Conservation (phyloP, 2,797 vertebrate species). For the Mastacembelus armatus region DNA sequence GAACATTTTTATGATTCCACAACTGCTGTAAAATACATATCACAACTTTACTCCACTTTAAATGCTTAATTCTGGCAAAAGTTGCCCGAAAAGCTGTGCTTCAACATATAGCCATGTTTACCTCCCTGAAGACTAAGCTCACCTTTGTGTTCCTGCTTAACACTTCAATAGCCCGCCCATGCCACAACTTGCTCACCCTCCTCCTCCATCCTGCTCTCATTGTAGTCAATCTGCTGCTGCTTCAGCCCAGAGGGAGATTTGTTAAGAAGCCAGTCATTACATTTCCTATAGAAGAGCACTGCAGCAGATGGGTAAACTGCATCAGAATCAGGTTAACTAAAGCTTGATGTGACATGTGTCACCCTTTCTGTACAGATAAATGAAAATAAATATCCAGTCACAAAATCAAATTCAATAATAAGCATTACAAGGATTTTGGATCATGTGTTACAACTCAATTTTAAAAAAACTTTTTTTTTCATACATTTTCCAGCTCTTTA, state of each 20-base stretch:
- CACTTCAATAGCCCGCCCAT: conserved; percentile 56
- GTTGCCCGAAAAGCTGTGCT: conserved; percentile 2
- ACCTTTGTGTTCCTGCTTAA: conserved; percentile 60
- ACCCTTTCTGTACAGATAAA: conserved; percentile 27
- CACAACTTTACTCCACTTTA: not conserved
- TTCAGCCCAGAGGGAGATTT: conserved; percentile 61
- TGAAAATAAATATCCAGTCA: no score
- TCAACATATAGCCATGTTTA: conserved; percentile 18
- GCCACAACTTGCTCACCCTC: conserved; percentile 41
- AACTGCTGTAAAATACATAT: not conserved
- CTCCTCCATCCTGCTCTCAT: conserved; percentile 26
- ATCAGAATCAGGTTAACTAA: conserved; percentile 63
- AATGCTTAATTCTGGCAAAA: not conserved
- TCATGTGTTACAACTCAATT: no score
- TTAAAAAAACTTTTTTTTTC: no score
- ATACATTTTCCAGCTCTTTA: not conserved
- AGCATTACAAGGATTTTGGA: no score
- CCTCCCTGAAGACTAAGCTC: conserved; percentile 37
- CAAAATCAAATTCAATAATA: no score
- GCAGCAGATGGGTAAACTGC: conserved; percentile 78
- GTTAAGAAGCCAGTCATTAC: conserved; percentile 84
- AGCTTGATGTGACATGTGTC: conserved; percentile 32
- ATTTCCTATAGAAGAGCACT: conserved; percentile 71
- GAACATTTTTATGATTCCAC: not conserved
- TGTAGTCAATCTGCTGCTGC: conserved; percentile 68